Conservation (phyloP, 1,140 invertebrate species). For the Acromyrmex echinatior region DNA sequence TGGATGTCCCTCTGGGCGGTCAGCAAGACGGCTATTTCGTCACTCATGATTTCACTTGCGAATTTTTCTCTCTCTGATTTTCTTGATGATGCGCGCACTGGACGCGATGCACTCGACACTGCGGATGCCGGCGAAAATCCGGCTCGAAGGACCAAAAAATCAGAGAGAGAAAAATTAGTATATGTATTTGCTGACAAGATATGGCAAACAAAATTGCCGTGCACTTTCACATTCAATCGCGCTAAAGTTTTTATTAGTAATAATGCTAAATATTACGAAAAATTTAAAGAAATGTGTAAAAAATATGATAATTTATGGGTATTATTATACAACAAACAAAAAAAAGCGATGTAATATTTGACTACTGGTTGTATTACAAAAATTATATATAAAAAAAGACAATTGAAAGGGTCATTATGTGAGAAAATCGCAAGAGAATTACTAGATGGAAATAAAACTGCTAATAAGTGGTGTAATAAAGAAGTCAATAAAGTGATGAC, state of each 20-base stretch:
- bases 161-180: too few relatives aligned
- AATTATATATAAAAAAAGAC: too few relatives aligned
- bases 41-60: too few relatives aligned
- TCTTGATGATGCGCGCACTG: too few relatives aligned
- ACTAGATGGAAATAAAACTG: background rate
- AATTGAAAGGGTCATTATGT: background rate
- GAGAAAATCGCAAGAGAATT: background rate
- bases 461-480: background rate
- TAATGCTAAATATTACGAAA: background rate
- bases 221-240: conserved; percentile 1
- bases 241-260: background rate
- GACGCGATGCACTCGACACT: too few relatives aligned
- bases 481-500: background rate
- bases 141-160: too few relatives aligned
- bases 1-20: too few relatives aligned
- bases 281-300: background rate
- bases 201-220: background rate
- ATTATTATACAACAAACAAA: background rate
- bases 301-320: background rate
- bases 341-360: background rate
- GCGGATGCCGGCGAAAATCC: too few relatives aligned
- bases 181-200: background rate
- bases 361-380: background rate
- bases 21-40: too few relatives aligned
- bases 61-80: too few relatives aligned